These are phyloP conservation scores for Anthoscopus minutus DNA, from an alignment of 2,113 vertebrate genomes.

Conservation along the genomic window DNA sequence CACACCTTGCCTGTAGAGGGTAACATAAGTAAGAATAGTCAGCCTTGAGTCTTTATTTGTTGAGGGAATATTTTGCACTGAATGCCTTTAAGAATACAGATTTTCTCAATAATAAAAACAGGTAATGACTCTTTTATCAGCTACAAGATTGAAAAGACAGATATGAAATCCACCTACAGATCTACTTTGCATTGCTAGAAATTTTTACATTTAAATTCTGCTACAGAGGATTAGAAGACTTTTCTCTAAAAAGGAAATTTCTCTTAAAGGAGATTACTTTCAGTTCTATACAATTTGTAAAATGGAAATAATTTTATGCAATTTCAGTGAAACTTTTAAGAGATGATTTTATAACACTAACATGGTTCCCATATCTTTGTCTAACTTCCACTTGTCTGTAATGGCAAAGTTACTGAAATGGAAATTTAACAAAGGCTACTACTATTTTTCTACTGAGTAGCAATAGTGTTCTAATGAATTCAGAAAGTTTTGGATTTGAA, in stretches of 20 bases:
- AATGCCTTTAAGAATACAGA: neutral
- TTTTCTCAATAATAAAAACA: neutral
- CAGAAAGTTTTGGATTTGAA: neutral
- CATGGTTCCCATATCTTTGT: neutral
- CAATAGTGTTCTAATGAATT: neutral
- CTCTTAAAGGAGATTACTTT: conserved; percentile 25
- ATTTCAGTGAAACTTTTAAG: neutral
- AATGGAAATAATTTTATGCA: neutral
- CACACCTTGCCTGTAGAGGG: neutral
- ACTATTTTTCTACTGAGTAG: neutral
- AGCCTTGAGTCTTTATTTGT: neutral
- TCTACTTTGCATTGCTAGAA: neutral
- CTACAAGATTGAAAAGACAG: neutral
- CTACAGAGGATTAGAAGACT: neutral
- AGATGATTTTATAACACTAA: neutral
- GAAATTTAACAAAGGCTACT: neutral
- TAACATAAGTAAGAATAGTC: neutral
- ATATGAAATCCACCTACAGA: conserved; percentile 27
- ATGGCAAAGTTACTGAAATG: neutral
- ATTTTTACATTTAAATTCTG: conserved; percentile 21
- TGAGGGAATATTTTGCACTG: neutral
- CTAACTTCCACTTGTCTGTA: neutral
- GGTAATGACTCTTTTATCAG: neutral
- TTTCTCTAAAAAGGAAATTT: conserved; percentile 27
- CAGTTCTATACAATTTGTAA: neutral